Percentiles rank a stretch among this genome's conserved stretches.
phyloP scores from a whole-genome alignment of 2,888 invertebrate genomes.

The Diadromus collaris region DNA sequence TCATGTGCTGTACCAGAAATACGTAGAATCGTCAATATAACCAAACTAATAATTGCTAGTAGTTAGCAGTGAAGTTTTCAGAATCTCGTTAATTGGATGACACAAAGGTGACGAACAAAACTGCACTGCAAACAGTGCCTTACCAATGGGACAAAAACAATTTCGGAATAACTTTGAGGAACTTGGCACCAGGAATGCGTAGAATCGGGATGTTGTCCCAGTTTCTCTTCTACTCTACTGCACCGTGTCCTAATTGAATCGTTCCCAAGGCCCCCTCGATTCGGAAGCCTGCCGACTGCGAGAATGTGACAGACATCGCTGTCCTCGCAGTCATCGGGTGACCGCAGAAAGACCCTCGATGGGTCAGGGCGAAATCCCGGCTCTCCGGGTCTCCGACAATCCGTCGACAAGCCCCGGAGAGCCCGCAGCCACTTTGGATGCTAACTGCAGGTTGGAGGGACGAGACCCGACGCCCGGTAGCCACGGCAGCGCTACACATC shows the following conservation, averaged over 20 bases:
- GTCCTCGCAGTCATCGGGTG: slow-evolving; percentile 33
- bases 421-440: slow-evolving; percentile 36
- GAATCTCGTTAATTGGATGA: too few species aligned
- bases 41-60: too few species aligned
- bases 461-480: slow-evolving; percentile 45
- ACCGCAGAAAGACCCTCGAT: slow-evolving; percentile 45
- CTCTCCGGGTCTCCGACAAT: slow-evolving; percentile 60
- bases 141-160: too few species aligned
- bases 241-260: slow-evolving; percentile 76
- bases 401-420: slow-evolving; percentile 22
- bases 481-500: slow-evolving; percentile 38
- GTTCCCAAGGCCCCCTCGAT: slow-evolving; percentile 61
- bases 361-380: slow-evolving; percentile 41
- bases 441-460: slow-evolving; percentile 39
- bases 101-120: too few species aligned
- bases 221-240: slow-evolving; percentile 31
- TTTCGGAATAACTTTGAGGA: too few species aligned
- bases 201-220: slow-evolving; percentile 1
- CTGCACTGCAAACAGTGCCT: too few species aligned
- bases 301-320: slow-evolving; percentile 75
- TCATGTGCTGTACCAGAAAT: too few species aligned
- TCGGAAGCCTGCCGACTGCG: slow-evolving; percentile 68
- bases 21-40: too few species aligned
- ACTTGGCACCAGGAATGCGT: neutral
- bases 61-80: too few species aligned